Conservation (phyloP, 2,797 vertebrate species). For the Sarcophilus harrisii region DNA sequence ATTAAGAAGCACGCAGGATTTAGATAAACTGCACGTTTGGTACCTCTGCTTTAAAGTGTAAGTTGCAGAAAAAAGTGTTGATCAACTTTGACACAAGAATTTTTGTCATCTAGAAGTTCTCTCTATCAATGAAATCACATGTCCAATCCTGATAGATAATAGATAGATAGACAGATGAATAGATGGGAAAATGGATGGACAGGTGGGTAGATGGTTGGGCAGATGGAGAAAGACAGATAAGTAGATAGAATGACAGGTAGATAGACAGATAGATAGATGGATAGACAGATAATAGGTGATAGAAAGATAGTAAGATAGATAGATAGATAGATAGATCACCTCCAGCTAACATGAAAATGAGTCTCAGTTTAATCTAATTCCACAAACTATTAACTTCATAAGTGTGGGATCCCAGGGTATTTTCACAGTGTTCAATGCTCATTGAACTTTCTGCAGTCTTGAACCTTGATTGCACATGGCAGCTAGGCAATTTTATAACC, state of each 20-base stretch:
- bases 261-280: not conserved
- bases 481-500: not conserved
- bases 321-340: not conserved
- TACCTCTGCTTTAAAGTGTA: not conserved
- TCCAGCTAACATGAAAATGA: not conserved
- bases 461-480: not conserved
- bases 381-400: not conserved
- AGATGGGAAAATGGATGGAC: too few relatives aligned
- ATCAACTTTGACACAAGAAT: not conserved
- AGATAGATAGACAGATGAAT: not conserved
- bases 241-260: too few relatives aligned
- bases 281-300: not conserved
- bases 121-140: not conserved
- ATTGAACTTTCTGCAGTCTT: not conserved
- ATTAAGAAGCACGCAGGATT: not conserved
- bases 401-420: not conserved
- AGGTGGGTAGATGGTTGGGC: too few relatives aligned
- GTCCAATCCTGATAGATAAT: not conserved
- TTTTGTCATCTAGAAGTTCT: not conserved
- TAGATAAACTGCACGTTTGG: not conserved
- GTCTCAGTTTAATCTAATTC: not conserved
- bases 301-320: too few relatives aligned
- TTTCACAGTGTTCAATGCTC: not conserved
- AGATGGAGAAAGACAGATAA: too few relatives aligned
- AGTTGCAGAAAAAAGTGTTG: not conserved